Evolutionary conservation across 2,113 vertebrate species (phyloP).

Genomic region (Petrocephalus microphthalmus): DNA sequence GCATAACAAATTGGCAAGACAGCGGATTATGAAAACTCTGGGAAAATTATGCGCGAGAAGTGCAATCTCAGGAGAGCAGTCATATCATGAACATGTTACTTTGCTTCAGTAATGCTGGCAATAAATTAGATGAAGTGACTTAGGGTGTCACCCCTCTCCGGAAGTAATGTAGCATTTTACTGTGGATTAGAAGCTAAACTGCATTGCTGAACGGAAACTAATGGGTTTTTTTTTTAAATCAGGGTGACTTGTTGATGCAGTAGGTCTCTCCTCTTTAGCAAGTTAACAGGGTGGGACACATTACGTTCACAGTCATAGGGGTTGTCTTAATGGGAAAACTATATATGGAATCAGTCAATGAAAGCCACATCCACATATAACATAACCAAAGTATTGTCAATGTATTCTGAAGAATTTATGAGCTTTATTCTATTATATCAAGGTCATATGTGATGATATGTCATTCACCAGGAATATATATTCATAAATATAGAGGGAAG

Average conservation of each 20-base stretch:
- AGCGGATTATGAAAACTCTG: not conserved
- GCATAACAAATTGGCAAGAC: not conserved
- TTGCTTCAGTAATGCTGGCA: slow-evolving; percentile 1
- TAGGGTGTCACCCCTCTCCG: not conserved
- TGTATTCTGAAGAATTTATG: not conserved
- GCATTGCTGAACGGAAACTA: not conserved
- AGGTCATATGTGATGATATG: not conserved
- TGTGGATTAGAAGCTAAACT: not conserved
- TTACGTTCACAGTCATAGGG: not conserved
- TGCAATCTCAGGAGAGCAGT: not conserved
- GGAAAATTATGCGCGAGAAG: not conserved
- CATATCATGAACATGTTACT: not conserved
- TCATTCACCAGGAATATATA: not conserved
- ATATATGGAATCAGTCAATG: not conserved
- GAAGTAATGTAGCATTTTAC: slow-evolving; percentile 1
- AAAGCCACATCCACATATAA: not conserved
- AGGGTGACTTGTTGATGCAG: not conserved
- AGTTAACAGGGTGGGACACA: not conserved
- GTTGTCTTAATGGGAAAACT: not conserved
- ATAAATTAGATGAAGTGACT: not conserved
- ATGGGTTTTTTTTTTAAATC: not conserved
- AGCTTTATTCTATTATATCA: not conserved
- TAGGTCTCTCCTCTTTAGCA: not conserved
- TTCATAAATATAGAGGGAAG: not conserved
- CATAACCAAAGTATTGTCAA: not conserved